Base-by-base conservation (phyloP, 1,140 invertebrate genomes). In the Subanguina moxae region DNA sequence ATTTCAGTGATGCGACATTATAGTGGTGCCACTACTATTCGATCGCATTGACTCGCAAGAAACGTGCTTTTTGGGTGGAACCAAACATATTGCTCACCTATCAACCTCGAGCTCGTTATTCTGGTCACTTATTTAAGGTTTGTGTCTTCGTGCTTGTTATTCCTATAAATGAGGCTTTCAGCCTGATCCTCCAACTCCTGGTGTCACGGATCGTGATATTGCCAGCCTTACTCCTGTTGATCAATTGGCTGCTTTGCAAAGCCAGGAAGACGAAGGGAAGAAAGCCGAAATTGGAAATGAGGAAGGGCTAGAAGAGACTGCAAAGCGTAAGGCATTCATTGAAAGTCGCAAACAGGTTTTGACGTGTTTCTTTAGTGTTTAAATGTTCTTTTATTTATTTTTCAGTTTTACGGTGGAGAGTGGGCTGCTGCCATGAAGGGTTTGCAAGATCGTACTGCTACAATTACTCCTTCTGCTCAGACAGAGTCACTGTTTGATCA, bases 31-130 rank as follows among this genome's bases (percentile, higher is more conserved):
- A 52, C 23, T 52, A 52, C 48, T 52, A 52, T 52, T 61, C 58
- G n/a, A n/a, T 28, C 13, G 58, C 28, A 5, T 25, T 61, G 58
- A 61, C 58, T 3, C 58, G 58, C 28, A 21, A 30, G 28, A 61
- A 30, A 21, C 58, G 58, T 43, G 58, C 58, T 30, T 61, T 61
- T n/a, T 61, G 58, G 58, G 58, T 32, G 28, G 58, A 61, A 43
- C 27, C 27, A 21, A 61, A 61, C n/a, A 61, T 61, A 7, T 30
- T 61, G n/a, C 38, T 61, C n/a, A 61, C 58, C 1, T 61, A 61
- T n/a, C 58, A 61, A n/a, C 58, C 58, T 30, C 58, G 58, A 61
- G 58, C 58, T 61, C 58, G 58, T 21, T 61, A 25, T 61, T 19
- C 13, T 19, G 58, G 58, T 21, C 38, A 61, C 21, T 32, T 32